Percentiles rank a stretch among this genome's conserved stretches.
Conservation (phyloP, 2,113 vertebrate genomes). For the Gobio gobio region DNA sequence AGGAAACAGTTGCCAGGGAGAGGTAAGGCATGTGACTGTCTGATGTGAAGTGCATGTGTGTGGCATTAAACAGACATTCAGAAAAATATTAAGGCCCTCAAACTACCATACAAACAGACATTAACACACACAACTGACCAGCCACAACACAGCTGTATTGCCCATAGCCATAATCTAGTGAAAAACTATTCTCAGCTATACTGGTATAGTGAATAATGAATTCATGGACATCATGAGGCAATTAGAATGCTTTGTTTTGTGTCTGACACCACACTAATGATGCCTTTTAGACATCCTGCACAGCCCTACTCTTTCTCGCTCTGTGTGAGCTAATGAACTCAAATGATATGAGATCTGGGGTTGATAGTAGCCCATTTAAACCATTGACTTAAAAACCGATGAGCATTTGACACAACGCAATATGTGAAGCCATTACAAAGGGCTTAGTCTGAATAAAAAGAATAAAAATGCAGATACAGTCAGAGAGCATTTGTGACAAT, state of each 20-base stretch:
- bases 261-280: constrained; percentile 29
- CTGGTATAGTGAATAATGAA: constrained; percentile 28
- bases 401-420: constrained; percentile 13
- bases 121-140: neutral
- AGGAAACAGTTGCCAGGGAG: constrained; percentile 43
- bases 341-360: constrained; percentile 37
- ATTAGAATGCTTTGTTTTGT: constrained; percentile 32
- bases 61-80: constrained; percentile 13
- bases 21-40: constrained; percentile 37
- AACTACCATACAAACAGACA: constrained; percentile 27
- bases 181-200: constrained; percentile 6
- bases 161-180: neutral
- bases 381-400: neutral
- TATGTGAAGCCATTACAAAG: neutral
- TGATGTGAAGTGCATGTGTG: constrained; percentile 12
- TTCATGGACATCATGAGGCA: neutral
- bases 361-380: constrained; percentile 35
- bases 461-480: neutral
- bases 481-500: neutral
- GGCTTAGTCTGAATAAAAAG: neutral
- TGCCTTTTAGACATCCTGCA: constrained; percentile 33
- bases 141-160: neutral
- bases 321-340: constrained; percentile 33
- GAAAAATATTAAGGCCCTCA: neutral
- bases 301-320: constrained; percentile 7